Evolutionary conservation across 2,113 vertebrate species (phyloP).

Genomic region (Malurus alboscapulatus): DNA sequence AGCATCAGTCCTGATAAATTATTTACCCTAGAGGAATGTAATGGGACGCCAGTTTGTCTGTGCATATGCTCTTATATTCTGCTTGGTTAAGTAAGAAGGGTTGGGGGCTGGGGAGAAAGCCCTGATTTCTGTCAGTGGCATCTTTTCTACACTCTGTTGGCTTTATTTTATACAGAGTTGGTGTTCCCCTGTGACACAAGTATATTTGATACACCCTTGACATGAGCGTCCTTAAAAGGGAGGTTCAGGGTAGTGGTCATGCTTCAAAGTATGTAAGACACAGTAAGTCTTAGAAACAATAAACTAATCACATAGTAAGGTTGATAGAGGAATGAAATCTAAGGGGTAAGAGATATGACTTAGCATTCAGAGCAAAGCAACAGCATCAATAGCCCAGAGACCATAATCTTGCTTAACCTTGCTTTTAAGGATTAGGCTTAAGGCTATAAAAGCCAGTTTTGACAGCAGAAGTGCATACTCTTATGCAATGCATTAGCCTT

Average conservation of each 20-base stretch:
- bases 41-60: slow-evolving; percentile 43
- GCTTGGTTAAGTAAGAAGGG: slow-evolving; percentile 63
- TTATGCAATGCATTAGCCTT: background rate
- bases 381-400: background rate
- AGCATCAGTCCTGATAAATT: slow-evolving; percentile 63
- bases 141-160: background rate
- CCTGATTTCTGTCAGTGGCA: background rate
- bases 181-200: background rate
- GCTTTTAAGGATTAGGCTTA: background rate
- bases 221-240: background rate
- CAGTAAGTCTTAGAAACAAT: slow-evolving; percentile 33
- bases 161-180: background rate
- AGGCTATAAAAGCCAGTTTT: background rate
- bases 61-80: slow-evolving; percentile 3
- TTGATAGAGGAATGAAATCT: slow-evolving; percentile 1
- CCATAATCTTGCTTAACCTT: slow-evolving; percentile 9
- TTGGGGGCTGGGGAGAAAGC: background rate
- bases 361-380: background rate
- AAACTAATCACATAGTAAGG: background rate
- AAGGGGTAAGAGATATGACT: background rate
- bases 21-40: slow-evolving; percentile 56
- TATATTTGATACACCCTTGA: background rate
- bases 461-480: background rate
- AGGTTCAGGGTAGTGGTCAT: background rate
- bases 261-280: slow-evolving; percentile 10